A percentile compares a stretch with the other conserved stretches of the same genome.
These are phyloP conservation scores for Laodelphax striatellus DNA, from an alignment of 1,140 invertebrate species.

Conservation along the genomic window DNA sequence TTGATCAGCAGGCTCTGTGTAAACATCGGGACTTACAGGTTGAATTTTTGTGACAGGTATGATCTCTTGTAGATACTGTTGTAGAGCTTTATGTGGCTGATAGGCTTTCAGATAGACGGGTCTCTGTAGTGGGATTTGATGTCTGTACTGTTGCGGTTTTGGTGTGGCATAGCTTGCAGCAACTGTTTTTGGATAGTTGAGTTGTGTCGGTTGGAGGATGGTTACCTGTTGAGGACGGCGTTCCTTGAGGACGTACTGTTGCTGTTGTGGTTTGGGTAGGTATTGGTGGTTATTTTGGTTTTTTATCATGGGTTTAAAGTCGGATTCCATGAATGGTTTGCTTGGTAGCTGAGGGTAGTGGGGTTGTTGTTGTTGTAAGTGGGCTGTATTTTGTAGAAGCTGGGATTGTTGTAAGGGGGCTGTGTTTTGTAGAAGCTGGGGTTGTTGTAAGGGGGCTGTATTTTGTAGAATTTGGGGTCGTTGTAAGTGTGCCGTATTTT, in stretches of 20 bases:
- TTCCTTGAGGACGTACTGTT: background rate
- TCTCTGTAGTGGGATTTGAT: background rate
- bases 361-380: background rate
- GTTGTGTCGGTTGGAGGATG: conserved; percentile 22
- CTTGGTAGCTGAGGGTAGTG: conserved; percentile 1
- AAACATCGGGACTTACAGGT: background rate
- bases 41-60: too few species aligned
- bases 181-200: conserved; percentile 14
- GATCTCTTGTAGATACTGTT: too few species aligned
- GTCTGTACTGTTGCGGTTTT: conserved; percentile 24
- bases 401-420: too few species aligned
- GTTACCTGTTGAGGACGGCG: conserved; percentile 9
- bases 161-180: background rate
- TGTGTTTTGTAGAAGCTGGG: too few species aligned
- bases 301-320: too few species aligned
- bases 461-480: too few species aligned
- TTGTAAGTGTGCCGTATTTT: too few species aligned
- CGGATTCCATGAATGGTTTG: background rate
- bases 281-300: background rate
- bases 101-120: too few species aligned
- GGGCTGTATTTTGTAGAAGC: too few species aligned
- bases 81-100: too few species aligned
- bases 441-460: too few species aligned
- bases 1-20: background rate
- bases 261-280: background rate